These are phyloP conservation scores for Grallaria varia DNA, from an alignment of 2,113 vertebrate genomes.

Conservation along the genomic window DNA sequence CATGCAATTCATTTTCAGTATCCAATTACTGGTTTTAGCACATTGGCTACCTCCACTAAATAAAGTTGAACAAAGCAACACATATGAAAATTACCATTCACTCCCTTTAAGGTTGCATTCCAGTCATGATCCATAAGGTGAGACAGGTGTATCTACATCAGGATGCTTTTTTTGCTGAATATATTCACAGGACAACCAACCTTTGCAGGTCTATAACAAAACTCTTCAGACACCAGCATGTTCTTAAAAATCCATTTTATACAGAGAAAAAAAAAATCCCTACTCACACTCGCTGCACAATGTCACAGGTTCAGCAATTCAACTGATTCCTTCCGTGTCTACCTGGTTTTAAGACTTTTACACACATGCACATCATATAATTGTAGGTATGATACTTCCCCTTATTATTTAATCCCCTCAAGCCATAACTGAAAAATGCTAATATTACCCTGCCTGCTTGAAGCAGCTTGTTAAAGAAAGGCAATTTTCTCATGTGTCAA, in stretches of 20 bases:
- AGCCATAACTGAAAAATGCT: slow-evolving; percentile 66
- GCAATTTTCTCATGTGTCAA: slow-evolving; percentile 55
- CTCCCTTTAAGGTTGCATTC: background rate
- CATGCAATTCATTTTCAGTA: background rate
- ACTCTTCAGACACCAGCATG: background rate
- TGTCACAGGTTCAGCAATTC: slow-evolving; percentile 12
- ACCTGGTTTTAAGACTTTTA: background rate
- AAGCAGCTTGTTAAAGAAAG: slow-evolving; percentile 70
- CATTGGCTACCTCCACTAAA: background rate
- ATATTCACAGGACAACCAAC: background rate
- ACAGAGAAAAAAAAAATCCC: background rate
- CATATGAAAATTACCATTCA: rapidly evolving
- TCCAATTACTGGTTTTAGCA: background rate
- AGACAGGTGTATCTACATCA: background rate
- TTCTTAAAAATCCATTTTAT: background rate
- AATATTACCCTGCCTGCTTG: slow-evolving; percentile 63
- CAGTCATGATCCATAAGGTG: background rate
- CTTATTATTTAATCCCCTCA: slow-evolving; percentile 73
- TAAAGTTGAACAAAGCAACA: background rate
- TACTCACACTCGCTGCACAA: background rate
- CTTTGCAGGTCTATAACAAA: background rate
- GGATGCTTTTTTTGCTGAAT: background rate
- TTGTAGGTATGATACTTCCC: slow-evolving; percentile 38
- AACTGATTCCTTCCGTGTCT: background rate
- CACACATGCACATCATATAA: slow-evolving; percentile 2